These are phyloP conservation scores for Diadumene lineata DNA, from an alignment of 92 coral and sea anemone species.

Conservation along the genomic window DNA sequence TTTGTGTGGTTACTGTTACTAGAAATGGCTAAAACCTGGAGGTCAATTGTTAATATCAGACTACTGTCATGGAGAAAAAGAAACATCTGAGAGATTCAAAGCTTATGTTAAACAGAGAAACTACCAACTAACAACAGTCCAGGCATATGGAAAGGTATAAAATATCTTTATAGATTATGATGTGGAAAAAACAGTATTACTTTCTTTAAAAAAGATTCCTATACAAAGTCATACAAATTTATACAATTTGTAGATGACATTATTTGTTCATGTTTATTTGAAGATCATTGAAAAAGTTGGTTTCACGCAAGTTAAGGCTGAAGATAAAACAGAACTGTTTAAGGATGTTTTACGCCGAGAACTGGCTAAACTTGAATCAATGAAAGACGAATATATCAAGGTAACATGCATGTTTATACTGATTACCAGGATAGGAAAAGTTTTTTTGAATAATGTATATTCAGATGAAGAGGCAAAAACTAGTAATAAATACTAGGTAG, in stretches of 20 bases:
- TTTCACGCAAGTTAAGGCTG: conserved; percentile 69
- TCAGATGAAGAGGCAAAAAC: too few relatives aligned
- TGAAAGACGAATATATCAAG: conserved; percentile 52
- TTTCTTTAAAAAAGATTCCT: too few relatives aligned
- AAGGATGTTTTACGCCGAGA: conserved; percentile 59
- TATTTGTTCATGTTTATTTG: background rate
- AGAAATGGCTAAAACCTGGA: conserved; percentile 99
- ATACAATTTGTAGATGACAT: too few relatives aligned
- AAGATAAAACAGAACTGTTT: conserved; percentile 71
- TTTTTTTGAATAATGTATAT: too few relatives aligned
- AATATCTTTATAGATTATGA: too few relatives aligned
- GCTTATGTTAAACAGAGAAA: conserved; percentile 81
- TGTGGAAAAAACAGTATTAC: too few relatives aligned
- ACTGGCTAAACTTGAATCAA: conserved; percentile 41
- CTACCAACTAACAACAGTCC: conserved; percentile 66
- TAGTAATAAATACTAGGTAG: too few relatives aligned
- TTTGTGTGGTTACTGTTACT: too few relatives aligned
- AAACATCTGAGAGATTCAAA: conserved; percentile 68
- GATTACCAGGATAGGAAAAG: too few relatives aligned
- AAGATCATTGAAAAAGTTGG: conserved; percentile 81
- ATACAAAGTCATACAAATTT: too few relatives aligned
- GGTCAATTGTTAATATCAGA: conserved; percentile 91
- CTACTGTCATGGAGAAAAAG: conserved; percentile 72
- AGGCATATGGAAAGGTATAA: conserved; percentile 87
- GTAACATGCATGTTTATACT: too few relatives aligned